These are phyloP conservation scores for Exaiptasia diaphana DNA, from an alignment of 64 coral and sea anemone genomes.

Conservation along the genomic window DNA sequence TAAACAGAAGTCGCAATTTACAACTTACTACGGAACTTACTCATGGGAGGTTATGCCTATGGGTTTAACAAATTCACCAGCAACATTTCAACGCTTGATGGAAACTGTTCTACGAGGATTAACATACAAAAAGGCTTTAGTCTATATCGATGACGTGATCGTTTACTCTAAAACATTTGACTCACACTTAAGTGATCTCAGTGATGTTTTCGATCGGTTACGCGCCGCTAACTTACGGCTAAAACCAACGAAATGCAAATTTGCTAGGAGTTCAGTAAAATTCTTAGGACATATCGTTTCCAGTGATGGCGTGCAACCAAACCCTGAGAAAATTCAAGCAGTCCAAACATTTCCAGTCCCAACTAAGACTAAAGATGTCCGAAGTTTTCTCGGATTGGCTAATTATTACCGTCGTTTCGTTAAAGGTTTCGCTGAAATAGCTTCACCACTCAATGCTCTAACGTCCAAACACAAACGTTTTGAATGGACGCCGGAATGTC, in stretches of 20 bases:
- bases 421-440: not conserved
- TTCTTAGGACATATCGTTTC: slow-evolving; percentile 26
- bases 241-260: slow-evolving; percentile 47
- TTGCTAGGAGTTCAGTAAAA: not conserved
- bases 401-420: slow-evolving; percentile 14
- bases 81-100: slow-evolving; percentile 29
- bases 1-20: not conserved
- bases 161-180: slow-evolving; percentile 14
- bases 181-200: not conserved
- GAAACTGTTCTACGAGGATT: slow-evolving; percentile 12
- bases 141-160: slow-evolving; percentile 48
- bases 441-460: not conserved
- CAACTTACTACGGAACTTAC: slow-evolving; percentile 18
- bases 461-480: not conserved
- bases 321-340: slow-evolving; percentile 3
- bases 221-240: slow-evolving; percentile 39
- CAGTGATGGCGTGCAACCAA: not conserved
- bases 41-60: slow-evolving; percentile 17
- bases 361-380: not conserved
- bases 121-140: slow-evolving; percentile 20
- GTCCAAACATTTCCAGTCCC: not conserved
- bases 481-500: not conserved
- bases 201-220: slow-evolving; percentile 6
- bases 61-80: not conserved
- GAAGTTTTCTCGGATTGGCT: not conserved